A percentile compares a stretch with the other conserved stretches of the same genome.
phyloP scores from a whole-genome alignment of 2,113 vertebrate species.

The Pachypanchax playfairii region DNA sequence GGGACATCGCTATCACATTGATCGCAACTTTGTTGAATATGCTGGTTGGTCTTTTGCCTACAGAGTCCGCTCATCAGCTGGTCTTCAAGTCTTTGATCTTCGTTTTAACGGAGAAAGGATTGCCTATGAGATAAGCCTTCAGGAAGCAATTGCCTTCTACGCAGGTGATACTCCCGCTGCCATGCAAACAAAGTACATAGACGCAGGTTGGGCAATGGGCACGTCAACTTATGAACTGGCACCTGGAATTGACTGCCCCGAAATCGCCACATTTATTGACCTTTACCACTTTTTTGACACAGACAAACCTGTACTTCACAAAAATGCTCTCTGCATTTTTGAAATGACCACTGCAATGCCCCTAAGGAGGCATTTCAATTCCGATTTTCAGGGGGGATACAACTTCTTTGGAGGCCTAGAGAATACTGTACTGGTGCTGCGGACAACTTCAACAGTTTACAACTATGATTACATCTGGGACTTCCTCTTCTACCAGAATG shows the following conservation, averaged over 20 bases:
- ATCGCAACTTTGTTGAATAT: slow-evolving; percentile 83
- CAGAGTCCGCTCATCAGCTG: slow-evolving; percentile 84
- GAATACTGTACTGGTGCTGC: slow-evolving; percentile 85
- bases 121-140: slow-evolving; percentile 90
- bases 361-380: slow-evolving; percentile 88
- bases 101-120: slow-evolving; percentile 85
- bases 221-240: slow-evolving; percentile 83
- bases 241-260: slow-evolving; percentile 88
- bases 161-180: slow-evolving; percentile 84
- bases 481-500: slow-evolving; percentile 88
- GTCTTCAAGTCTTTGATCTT: slow-evolving; percentile 88
- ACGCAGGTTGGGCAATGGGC: slow-evolving; percentile 90
- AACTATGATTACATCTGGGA: slow-evolving; percentile 98
- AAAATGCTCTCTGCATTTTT: slow-evolving; percentile 85
- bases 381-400: slow-evolving; percentile 81
- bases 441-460: slow-evolving; percentile 90
- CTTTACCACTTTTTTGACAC: slow-evolving; percentile 84
- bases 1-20: slow-evolving; percentile 81
- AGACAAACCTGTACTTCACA: slow-evolving; percentile 79
- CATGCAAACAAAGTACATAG: slow-evolving; percentile 93
- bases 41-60: slow-evolving; percentile 89
- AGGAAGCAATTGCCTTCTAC: slow-evolving; percentile 90
- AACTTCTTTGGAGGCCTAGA: slow-evolving; percentile 87
- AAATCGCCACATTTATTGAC: slow-evolving; percentile 84
- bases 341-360: slow-evolving; percentile 88